Evolutionary conservation across 1,140 invertebrate species (phyloP).

Genomic region (Archivesica marissinica): DNA sequence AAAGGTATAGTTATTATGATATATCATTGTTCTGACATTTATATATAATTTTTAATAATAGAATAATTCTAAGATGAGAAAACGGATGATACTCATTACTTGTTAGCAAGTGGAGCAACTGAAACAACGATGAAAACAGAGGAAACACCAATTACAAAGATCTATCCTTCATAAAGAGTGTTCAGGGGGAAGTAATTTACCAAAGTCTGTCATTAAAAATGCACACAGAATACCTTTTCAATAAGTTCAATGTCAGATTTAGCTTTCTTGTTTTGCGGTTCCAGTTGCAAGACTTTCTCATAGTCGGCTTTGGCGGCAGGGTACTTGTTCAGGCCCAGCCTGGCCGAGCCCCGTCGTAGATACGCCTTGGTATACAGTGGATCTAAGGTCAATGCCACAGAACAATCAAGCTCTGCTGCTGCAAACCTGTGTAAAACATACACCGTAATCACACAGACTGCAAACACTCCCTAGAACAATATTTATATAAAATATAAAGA

Average conservation of each 20-base stretch:
- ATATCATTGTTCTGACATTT: too few relatives aligned
- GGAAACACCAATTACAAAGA: too few relatives aligned
- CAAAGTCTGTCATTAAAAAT: too few relatives aligned
- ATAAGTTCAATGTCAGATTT: conserved; percentile 86
- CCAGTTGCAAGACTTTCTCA: conserved; percentile 87
- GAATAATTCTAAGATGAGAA: too few relatives aligned
- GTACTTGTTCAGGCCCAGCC: conserved; percentile 87
- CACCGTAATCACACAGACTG: neutral
- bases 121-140: too few relatives aligned
- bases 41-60: too few relatives aligned
- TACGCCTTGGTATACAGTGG: conserved; percentile 92
- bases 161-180: too few relatives aligned
- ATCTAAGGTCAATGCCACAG: conserved; percentile 89
- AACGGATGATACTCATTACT: too few relatives aligned
- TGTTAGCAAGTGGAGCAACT: too few relatives aligned
- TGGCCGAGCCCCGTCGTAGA: conserved; percentile 89
- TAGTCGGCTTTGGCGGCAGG: conserved; percentile 89
- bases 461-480: neutral
- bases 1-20: too few relatives aligned
- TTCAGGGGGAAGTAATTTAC: too few relatives aligned
- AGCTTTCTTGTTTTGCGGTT: conserved; percentile 88
- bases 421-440: conserved; percentile 86
- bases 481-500: too few relatives aligned
- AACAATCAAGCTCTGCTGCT: conserved; percentile 91
- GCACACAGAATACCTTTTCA: conserved; percentile 86